Evolutionary conservation across 2,797 vertebrate genomes (phyloP), one percentile per base, ranked within the genome.

Genomic region (Acanthiza pusilla): DNA sequence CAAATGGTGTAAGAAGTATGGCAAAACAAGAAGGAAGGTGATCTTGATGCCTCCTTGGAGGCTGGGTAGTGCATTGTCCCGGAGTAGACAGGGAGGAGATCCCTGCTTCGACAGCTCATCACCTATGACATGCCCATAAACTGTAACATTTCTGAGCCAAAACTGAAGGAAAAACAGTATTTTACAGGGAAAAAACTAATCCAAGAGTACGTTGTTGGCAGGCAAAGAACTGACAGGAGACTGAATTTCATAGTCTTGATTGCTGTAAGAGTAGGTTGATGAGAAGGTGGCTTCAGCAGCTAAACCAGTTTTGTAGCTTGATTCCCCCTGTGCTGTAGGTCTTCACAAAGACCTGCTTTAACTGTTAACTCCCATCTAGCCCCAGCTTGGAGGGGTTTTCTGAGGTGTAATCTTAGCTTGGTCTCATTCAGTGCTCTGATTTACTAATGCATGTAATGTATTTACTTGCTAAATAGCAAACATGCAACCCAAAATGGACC

Each of bases 401-500:
- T 83, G 43, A 20, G 21, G 16, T 60, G 42, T 72, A 50, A 19
- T 71, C 17, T 53, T 88, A 42, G 16, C 53, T 76, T 57, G 20
- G 20, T 38, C 65, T 87, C 57, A 70, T 83, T 94, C 32, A 77
- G 48, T 77, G 30, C 27, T 89, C 10, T 62, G 48, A 21, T 68
- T 93, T 72, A 34, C 27, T 51, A 68, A 30, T n/a, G 10, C 6
- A 8, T 75, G 1, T 66, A 9, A 27, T 10, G 38, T 25, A 66
- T 20, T 74, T 91, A 34, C n/a, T n/a, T 81, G 25, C 54, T 70
- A 51, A 62, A 57, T 73, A 47, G 16, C 32, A 51, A 76, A 51
- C 14, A 16, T 3, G 7, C 8, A 66, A 58, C 6, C 9, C 0
- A 0, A 68, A 89, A 16, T 17, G 14, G 26, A 30, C 9, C 3